Percentiles rank a stretch among this genome's conserved stretches.
Evolutionary conservation across 2,113 vertebrate genomes (phyloP).

Genomic region (Tympanuchus pallidicinctus): DNA sequence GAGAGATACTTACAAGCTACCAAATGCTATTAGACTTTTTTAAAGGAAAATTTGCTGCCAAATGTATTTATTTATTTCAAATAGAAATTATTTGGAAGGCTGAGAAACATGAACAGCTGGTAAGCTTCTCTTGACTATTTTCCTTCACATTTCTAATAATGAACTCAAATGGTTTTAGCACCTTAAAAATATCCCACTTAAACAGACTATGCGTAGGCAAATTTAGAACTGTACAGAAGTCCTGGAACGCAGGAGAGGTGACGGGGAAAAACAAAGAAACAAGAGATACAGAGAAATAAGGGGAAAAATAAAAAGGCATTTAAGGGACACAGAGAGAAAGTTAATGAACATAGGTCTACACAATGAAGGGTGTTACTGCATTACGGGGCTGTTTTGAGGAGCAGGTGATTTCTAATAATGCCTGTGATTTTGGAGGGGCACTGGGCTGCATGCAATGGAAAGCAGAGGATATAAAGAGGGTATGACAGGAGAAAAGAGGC

Average conservation of each 20-base stretch:
- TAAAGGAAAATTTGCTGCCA: background rate
- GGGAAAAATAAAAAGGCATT: background rate
- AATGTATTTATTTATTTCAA: constrained; percentile 40
- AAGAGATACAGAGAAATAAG: background rate
- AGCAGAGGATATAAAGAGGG: background rate
- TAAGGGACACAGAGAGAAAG: background rate
- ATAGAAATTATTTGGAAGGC: constrained; percentile 7
- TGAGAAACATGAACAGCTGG: constrained; percentile 50
- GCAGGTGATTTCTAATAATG: background rate
- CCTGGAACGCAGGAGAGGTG: constrained; percentile 2
- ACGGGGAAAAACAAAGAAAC: too few relatives aligned
- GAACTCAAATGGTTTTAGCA: constrained; percentile 40
- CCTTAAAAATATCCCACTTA: constrained; percentile 30
- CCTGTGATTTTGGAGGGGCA: background rate
- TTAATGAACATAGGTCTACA: background rate
- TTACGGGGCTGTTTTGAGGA: background rate
- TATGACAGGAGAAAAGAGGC: background rate
- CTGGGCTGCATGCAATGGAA: background rate
- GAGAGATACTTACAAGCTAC: background rate
- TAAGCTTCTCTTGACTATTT: constrained; percentile 41
- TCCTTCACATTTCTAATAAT: constrained; percentile 38
- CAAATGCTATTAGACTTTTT: background rate
- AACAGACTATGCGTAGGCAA: constrained; percentile 32
- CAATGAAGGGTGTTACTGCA: background rate
- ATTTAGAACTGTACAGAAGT: constrained; percentile 39